phyloP scores from a whole-genome alignment of 2,113 vertebrate species.

The Chionodraco myersi region DNA sequence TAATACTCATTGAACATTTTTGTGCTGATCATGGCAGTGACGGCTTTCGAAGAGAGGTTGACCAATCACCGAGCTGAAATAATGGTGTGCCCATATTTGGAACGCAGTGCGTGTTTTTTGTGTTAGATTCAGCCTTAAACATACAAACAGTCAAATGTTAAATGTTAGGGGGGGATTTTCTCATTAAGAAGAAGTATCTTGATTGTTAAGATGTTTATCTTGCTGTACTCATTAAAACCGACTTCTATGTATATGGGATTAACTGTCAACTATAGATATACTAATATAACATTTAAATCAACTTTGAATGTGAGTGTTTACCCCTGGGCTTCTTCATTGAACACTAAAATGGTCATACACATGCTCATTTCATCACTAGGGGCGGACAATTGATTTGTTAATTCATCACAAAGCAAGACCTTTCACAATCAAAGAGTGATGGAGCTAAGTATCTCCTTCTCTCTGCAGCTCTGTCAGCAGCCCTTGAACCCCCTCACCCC shows the following conservation, averaged over 20 bases:
- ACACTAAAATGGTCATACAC: not conserved
- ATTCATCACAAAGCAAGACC: not conserved
- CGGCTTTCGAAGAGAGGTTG: not conserved
- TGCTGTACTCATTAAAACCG: no score
- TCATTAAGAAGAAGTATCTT: no score
- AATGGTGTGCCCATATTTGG: not conserved
- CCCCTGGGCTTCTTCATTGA: not conserved
- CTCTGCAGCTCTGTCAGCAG: slow-evolving; percentile 34
- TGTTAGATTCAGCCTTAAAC: not conserved
- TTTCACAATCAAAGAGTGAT: slow-evolving; percentile 13
- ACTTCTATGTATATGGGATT: no score
- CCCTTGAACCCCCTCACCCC: not conserved
- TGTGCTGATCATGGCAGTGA: not conserved
- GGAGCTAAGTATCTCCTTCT: slow-evolving; percentile 16
- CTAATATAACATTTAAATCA: no score
- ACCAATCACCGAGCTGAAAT: not conserved
- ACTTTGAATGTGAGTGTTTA: no score
- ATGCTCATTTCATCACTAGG: not conserved
- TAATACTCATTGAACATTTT: not conserved
- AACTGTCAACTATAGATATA: no score
- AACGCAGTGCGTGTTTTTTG: no score
- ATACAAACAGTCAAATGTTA: not conserved
- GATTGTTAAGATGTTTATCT: no score
- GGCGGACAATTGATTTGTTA: not conserved
- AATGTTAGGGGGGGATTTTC: no score